Evolutionary conservation across 2,888 invertebrate genomes (phyloP), one percentile per base, ranked within the genome.

Genomic region (Selenia dentaria): DNA sequence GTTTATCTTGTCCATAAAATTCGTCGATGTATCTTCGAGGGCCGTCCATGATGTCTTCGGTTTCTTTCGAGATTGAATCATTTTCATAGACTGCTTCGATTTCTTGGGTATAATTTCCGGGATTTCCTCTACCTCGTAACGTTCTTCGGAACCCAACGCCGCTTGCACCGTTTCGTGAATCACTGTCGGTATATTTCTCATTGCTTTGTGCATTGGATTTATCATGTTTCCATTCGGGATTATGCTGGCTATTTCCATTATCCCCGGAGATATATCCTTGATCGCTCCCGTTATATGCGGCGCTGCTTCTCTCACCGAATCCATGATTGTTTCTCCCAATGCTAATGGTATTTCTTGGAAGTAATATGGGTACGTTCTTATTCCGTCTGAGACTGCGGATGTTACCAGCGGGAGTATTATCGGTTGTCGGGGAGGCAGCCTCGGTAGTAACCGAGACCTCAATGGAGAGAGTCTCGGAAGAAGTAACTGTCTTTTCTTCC

Each of bases 291-390:
- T 87, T 49, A 90, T 74, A 56, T 87, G 90, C 6, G 90, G 90
- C 1, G 89, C 85, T 10, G 83, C 81, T 71, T 86, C 89, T 61
- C 81, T 79, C 54, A 90, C 79, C 26, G 89, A 80, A 12, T 87
- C 85, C 78, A 87, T 76, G 47, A 90, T 85, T 0, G 88, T 85
- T 61, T 90, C 90, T 49, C 87, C 81, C 31, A 90, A 67, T 4
- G 89, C 88, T 62, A 88, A 60, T 14, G 90, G 90, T 62, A 90
- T 89, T 73, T 90, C 89, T 79, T 88, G 87, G 45, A 90, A 79
- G 67, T 89, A 89, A 43, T 89, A 82, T 2, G 89, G 90, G 64
- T 88, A 88, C 12, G 86, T 74, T 69, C 88, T 78, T 77, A 90
- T 88, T 51, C 78, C 72, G 74, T 90, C 83, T 45, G 90, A 82